These are phyloP conservation scores for Panulirus ornatus DNA, from an alignment of 1,140 invertebrate genomes.

Conservation along the genomic window DNA sequence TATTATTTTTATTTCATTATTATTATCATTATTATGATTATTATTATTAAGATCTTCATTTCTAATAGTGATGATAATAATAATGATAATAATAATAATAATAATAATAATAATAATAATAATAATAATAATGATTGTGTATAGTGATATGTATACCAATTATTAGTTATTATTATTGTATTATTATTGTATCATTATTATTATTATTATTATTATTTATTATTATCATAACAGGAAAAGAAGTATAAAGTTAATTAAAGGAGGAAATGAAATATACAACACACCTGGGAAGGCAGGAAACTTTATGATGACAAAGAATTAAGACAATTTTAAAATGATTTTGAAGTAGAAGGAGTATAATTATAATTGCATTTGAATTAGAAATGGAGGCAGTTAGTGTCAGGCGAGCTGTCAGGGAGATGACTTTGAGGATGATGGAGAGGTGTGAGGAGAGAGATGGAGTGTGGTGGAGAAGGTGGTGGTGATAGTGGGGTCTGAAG, in stretches of 20 bases:
- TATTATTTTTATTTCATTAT: background rate
- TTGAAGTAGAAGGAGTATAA: background rate
- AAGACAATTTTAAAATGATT: background rate
- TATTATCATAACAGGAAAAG: background rate
- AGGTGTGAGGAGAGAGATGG: background rate
- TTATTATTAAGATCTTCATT: background rate
- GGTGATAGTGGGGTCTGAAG: too few relatives aligned
- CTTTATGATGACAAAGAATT: background rate
- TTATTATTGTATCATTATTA: too few relatives aligned
- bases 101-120: background rate
- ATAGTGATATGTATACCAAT: too few relatives aligned
- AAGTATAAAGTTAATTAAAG: background rate
- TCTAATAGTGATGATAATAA: background rate
- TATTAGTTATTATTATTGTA: too few relatives aligned
- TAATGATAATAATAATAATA: background rate
- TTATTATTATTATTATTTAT: too few relatives aligned
- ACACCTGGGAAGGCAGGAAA: too few relatives aligned
- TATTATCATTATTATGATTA: background rate
- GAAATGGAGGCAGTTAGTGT: slow-evolving; percentile 1
- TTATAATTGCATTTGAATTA: background rate
- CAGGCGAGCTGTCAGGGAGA: background rate
- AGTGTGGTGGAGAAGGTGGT: too few relatives aligned
- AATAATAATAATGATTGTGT: background rate
- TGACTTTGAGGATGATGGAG: background rate
- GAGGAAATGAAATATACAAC: background rate